These are phyloP conservation scores for Coregonus ussuriensis DNA, from an alignment of 2,797 vertebrate genomes.

Conservation along the genomic window DNA sequence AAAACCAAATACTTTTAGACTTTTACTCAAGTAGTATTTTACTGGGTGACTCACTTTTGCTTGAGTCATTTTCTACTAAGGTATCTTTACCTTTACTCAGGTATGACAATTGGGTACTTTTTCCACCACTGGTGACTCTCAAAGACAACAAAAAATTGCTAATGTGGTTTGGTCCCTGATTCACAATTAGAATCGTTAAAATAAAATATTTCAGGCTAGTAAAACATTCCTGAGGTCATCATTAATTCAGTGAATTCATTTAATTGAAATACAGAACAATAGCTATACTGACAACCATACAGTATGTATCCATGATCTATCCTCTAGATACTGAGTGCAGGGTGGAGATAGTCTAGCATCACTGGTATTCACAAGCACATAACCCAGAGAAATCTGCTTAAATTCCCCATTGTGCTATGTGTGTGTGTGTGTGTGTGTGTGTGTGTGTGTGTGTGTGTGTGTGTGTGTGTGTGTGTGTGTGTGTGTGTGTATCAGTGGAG, in stretches of 20 bases:
- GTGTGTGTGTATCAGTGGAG: slow-evolving; percentile 16
- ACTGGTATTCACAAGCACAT: background rate
- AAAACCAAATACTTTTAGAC: too few species aligned
- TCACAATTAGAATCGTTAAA: background rate
- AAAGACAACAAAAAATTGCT: background rate
- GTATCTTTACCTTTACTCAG: too few species aligned
- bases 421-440: slow-evolving; percentile 1
- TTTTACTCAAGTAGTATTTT: too few species aligned
- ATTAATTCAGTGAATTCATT: background rate
- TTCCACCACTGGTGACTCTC: background rate
- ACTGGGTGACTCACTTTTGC: too few species aligned
- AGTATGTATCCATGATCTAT: background rate
- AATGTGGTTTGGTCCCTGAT: background rate
- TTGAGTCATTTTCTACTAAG: too few species aligned
- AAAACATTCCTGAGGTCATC: slow-evolving; percentile 1
- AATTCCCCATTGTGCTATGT: slow-evolving; percentile 1
- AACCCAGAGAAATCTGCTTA: background rate
- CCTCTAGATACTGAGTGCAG: background rate
- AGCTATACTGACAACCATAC: background rate
- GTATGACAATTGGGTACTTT: too few species aligned
- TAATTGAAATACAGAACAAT: background rate
- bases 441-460: slow-evolving; percentile 16
- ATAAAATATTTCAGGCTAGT: background rate
- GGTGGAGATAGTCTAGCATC: background rate
- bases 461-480: slow-evolving; percentile 1